A percentile compares a stretch with the other conserved stretches of the same genome.
Conservation (phyloP, 1,140 invertebrate species). For the Pemphigus obesinymphae region DNA sequence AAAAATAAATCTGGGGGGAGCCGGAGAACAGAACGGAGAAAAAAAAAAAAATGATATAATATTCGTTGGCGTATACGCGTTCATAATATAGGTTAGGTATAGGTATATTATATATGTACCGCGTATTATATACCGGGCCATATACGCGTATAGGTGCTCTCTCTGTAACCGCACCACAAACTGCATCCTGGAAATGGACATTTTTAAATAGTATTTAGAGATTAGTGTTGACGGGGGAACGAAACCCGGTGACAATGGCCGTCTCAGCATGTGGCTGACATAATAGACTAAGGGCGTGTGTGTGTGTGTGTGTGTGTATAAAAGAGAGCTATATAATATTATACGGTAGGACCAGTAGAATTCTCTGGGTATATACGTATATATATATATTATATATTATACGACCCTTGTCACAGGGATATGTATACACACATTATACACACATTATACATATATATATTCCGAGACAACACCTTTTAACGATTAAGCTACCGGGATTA, state of each 20-base stretch:
- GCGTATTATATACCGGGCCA: neutral
- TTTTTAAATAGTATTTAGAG: slow-evolving; percentile 42
- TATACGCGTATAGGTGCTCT: too few species aligned
- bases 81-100: neutral
- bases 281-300: slow-evolving; percentile 5
- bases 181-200: slow-evolving; percentile 38
- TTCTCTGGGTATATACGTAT: neutral
- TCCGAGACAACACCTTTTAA: slow-evolving; percentile 41
- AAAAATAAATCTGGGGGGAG: neutral
- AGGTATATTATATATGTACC: neutral
- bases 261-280: slow-evolving; percentile 41
- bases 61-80: neutral
- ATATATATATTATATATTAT: too few species aligned
- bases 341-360: slow-evolving; percentile 3
- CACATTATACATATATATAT: neutral
- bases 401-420: slow-evolving; percentile 26
- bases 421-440: neutral
- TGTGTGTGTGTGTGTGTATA: neutral
- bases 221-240: slow-evolving; percentile 40
- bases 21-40: neutral
- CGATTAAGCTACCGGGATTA: slow-evolving; percentile 41
- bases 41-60: neutral
- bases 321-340: neutral
- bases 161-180: slow-evolving; percentile 3
- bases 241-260: slow-evolving; percentile 37